Base-by-base conservation (phyloP, 1,140 invertebrate genomes). In the Maconellicoccus hirsutus region DNA sequence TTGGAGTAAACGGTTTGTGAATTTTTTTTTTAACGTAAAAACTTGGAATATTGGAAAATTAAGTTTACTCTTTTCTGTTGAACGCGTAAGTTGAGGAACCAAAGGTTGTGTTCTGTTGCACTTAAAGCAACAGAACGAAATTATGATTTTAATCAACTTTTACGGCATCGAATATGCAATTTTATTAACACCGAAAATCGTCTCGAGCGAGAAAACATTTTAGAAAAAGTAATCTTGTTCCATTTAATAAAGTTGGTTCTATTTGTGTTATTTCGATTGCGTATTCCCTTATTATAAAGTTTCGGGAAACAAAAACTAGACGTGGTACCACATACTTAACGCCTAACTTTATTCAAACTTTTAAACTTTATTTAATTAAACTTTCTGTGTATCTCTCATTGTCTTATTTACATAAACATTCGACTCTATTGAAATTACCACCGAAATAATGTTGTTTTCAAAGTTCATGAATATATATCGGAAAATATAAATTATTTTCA, bases 321-420 rank as follows among this genome's bases (percentile, higher is more conserved):
- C n/a, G 42, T 52, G 42, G 42, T 52, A 52, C 42, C 42, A 52
- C 42, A 52, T 52, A 52, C 42, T 52, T 52, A 52, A 52, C 42
- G 42, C 42, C 42, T 52, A 52, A 52, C 42, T 52, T 52, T 52
- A 52, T 52, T 52, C 42, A 16, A 52, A 52, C 42, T 52, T 52
- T 52, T 52, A 52, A 52, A 52, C 42, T 52, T 52, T 52, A 52
- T 52, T 52, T 52, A 52, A 52, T 52, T 52, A 52, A 52, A 52
- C 42, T 52, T 52, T 52, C 42, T 52, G 42, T 52, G 42, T 52
- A 52, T 52, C 42, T 52, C 42, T 52, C 42, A 52, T 52, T 52
- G 10, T 52, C 42, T 52, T 52, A 52, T 52, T 52, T 52, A 19
- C 42, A 52, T 52, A 52, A 52, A 52, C 42, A 52, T 52, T 52